A percentile compares a stretch with the other conserved stretches of the same genome.
These are phyloP conservation scores for Hermaeophaga mercurialis DNA, from an alignment of 2,888 invertebrate species.

Conservation along the genomic window DNA sequence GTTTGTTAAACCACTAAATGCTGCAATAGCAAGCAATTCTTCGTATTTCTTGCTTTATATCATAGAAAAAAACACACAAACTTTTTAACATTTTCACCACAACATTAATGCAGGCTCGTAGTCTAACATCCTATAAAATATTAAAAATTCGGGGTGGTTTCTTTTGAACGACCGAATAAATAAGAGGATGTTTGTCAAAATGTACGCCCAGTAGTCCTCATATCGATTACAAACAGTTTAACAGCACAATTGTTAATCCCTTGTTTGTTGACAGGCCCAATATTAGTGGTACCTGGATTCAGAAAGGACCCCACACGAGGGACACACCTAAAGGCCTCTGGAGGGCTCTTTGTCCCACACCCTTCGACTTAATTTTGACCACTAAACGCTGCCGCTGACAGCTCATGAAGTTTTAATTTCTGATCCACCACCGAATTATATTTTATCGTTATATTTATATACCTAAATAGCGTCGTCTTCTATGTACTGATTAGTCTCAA, in stretches of 20 bases:
- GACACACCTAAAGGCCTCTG: conserved; percentile 45
- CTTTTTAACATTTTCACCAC: too few relatives aligned
- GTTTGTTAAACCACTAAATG: too few relatives aligned
- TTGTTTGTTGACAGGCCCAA: conserved; percentile 55
- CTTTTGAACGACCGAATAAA: conserved; percentile 9
- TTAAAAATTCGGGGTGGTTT: too few relatives aligned
- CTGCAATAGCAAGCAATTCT: too few relatives aligned
- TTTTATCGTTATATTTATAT: too few relatives aligned
- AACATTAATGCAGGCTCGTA: too few relatives aligned
- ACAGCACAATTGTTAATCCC: conserved; percentile 57
- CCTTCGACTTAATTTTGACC: conserved; percentile 20
- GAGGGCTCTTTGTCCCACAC: conserved; percentile 17
- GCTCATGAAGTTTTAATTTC: conserved; percentile 12
- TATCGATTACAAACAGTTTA: conserved; percentile 58
- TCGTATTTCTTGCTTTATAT: too few relatives aligned
- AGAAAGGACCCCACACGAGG: conserved; percentile 51
- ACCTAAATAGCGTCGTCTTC: too few relatives aligned
- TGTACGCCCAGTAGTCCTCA: conserved; percentile 18
- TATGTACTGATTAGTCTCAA: too few relatives aligned
- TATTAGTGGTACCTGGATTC: conserved; percentile 37
- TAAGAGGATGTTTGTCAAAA: conserved; percentile 11
- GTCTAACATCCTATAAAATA: too few relatives aligned
- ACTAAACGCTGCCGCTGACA: conserved; percentile 21
- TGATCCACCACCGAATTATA: too few relatives aligned
- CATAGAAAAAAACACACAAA: too few relatives aligned